Percentiles rank a stretch among this genome's conserved stretches.
Evolutionary conservation across 1,140 invertebrate species (phyloP).

Genomic region (Pantala flavescens): DNA sequence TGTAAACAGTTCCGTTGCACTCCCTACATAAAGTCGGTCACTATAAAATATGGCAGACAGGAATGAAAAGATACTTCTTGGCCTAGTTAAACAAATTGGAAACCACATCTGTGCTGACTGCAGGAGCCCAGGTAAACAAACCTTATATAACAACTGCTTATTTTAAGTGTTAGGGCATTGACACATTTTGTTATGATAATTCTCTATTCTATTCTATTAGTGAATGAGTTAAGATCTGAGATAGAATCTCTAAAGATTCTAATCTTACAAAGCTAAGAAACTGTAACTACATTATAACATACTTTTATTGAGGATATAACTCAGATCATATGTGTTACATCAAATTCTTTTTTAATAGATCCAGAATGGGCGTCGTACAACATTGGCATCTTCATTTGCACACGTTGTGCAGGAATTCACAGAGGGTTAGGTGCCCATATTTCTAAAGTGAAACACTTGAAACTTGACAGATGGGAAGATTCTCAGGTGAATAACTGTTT

Average conservation of each 20-base stretch:
- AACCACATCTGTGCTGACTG: background rate
- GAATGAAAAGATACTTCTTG: background rate
- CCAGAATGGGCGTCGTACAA: slow-evolving; percentile 87
- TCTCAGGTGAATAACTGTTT: slow-evolving; percentile 40
- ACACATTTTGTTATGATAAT: too few species aligned
- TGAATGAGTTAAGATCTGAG: too few species aligned
- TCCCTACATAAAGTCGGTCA: too few species aligned
- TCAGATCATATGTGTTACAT: too few species aligned
- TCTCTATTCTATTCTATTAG: too few species aligned
- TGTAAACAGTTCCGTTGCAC: too few species aligned
- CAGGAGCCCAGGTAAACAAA: background rate
- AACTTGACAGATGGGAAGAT: slow-evolving; percentile 75
- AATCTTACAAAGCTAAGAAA: too few species aligned
- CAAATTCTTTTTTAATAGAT: slow-evolving; percentile 43
- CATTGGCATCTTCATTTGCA: slow-evolving; percentile 80
- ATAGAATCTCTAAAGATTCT: too few species aligned
- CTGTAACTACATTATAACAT: too few species aligned
- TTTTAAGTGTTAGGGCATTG: too few species aligned
- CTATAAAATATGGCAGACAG: background rate
- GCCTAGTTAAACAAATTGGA: background rate
- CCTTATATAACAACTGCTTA: too few species aligned
- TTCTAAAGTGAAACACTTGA: slow-evolving; percentile 80
- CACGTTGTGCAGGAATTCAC: slow-evolving; percentile 71
- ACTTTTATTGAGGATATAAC: too few species aligned
- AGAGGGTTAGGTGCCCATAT: slow-evolving; percentile 73